These are phyloP conservation scores for Oenanthe oenanthe DNA, from an alignment of 2,113 vertebrate species.

Conservation along the genomic window DNA sequence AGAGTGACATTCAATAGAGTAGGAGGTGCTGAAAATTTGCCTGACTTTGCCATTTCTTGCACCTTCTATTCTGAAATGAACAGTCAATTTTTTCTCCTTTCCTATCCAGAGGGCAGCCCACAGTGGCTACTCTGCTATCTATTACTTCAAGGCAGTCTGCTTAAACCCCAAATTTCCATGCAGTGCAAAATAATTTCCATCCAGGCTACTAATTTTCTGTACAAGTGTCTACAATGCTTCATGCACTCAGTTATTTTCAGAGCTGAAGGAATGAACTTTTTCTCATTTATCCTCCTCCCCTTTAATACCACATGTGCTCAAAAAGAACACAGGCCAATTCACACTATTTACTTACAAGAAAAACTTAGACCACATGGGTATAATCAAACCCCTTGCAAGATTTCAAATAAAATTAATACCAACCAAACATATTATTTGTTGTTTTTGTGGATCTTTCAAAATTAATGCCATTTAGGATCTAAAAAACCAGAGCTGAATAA, in stretches of 20 bases:
- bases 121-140: background rate
- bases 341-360: background rate
- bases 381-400: background rate
- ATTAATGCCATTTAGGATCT: background rate
- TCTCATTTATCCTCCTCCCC: background rate
- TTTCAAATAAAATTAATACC: background rate
- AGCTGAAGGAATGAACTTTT: background rate
- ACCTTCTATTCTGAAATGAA: slow-evolving; percentile 17
- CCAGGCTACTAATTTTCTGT: background rate
- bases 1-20: background rate
- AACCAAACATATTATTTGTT: background rate
- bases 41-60: background rate
- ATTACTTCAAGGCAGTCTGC: background rate
- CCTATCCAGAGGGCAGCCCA: background rate
- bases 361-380: background rate
- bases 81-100: background rate
- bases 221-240: background rate
- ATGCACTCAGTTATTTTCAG: background rate
- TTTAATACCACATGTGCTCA: background rate
- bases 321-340: background rate
- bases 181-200: background rate
- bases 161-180: background rate
- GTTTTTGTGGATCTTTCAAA: background rate
- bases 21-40: background rate
- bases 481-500: background rate